Evolutionary conservation across 2,113 vertebrate genomes (phyloP), one percentile per base, ranked within the genome.

Genomic region (Paramormyrops kingsleyae): DNA sequence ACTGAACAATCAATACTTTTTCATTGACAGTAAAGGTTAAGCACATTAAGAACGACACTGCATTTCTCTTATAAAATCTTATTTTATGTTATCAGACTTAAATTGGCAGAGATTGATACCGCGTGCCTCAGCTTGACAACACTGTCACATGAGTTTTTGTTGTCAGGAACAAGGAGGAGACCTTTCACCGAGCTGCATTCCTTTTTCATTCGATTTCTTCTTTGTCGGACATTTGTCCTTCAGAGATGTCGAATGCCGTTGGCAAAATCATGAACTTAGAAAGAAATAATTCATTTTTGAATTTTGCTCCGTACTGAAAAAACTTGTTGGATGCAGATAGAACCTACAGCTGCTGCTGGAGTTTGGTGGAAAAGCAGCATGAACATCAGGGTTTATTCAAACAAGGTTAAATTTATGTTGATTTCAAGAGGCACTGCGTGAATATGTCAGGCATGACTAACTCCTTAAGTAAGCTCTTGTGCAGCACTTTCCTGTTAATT

Each of bases 21-120:
- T 96, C 95, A 96, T 97, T 96, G 96, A 97, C 96, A 97, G 96
- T 96, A 97, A 96, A 96, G 96, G 95, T 97, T 97, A 96, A 96
- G 95, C 95, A 96, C 95, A 96, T 96, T 96, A 96, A 96, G 95
- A 96, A 96, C 95, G 96, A 96, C 95, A 96, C 95, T 93, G 95
- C 96, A 96, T 96, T 96, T 96, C 95, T 96, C 96, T 96, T 96
- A 96, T 96, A 95, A 96, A 96, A 96, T 96, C 96, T 96, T 96
- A 96, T 96, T 96, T 96, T 96, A 96, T 96, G 95, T 96, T 95
- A 95, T 96, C 95, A 95, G 95, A 94, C 95, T 95, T 92, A 96
- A 96, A 96, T 96, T 96, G 96, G 94, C 95, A 92, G 92, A 96
- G 96, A 96, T 96, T 95, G 96, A 96, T 96, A 96, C 94, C 94